phyloP scores from a whole-genome alignment of 2,888 invertebrate genomes.

The Bombylius major region DNA sequence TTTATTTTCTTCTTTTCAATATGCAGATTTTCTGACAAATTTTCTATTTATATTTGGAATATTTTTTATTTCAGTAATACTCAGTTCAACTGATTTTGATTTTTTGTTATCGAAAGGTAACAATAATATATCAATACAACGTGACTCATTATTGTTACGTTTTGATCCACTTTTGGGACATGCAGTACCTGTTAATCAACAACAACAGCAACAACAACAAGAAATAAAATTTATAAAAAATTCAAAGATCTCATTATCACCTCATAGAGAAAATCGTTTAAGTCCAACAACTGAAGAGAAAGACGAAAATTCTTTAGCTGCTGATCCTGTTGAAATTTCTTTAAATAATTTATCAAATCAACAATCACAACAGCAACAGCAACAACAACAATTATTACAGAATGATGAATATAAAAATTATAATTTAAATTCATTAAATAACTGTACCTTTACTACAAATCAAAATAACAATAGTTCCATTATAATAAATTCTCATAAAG shows the following conservation, averaged over 20 bases:
- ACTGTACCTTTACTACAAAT: too few relatives aligned
- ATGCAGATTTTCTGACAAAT: too few relatives aligned
- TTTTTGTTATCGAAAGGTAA: slow-evolving; percentile 31
- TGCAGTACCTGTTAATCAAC: slow-evolving; percentile 26
- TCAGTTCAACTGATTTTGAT: slow-evolving; percentile 35
- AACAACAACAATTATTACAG: too few relatives aligned
- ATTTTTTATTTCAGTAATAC: slow-evolving; percentile 25
- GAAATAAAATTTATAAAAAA: not conserved
- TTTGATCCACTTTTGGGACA: slow-evolving; percentile 35
- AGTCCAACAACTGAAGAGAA: slow-evolving; percentile 33
- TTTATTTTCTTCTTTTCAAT: too few relatives aligned
- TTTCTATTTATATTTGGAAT: not conserved
- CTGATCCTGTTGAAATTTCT: too few relatives aligned
- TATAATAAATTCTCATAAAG: too few relatives aligned
- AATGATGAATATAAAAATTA: too few relatives aligned
- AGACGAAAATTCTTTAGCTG: slow-evolving; percentile 14
- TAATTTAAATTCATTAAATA: too few relatives aligned
- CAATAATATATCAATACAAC: slow-evolving; percentile 19
- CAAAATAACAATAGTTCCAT: too few relatives aligned
- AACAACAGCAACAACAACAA: not conserved
- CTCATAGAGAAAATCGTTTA: slow-evolving; percentile 14
- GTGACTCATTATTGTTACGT: slow-evolving; percentile 32
- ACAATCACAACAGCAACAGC: too few relatives aligned
- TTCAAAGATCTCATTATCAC: not conserved
- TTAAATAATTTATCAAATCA: too few relatives aligned